Percentiles rank a stretch among this genome's conserved stretches.
Conservation (phyloP, 2,888 invertebrate genomes). For the Drosophila meridionalis region DNA sequence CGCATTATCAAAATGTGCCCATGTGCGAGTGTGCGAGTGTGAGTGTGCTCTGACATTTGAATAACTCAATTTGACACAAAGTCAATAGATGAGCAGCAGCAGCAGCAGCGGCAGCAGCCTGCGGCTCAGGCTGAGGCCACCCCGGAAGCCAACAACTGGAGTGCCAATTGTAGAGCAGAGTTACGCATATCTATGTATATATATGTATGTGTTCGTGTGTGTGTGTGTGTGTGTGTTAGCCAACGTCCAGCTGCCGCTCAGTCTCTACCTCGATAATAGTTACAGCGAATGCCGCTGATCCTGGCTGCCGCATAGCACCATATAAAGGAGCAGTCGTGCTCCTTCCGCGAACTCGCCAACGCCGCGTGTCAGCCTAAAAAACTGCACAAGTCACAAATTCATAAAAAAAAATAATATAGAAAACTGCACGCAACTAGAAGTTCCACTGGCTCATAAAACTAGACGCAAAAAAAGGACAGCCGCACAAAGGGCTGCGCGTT, state of each 20-base stretch:
- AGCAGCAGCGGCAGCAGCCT: conserved; percentile 19
- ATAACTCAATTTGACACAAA: conserved; percentile 80
- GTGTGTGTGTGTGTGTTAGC: conserved; percentile 24
- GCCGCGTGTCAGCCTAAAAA: conserved; percentile 76
- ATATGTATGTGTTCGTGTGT: conserved; percentile 5
- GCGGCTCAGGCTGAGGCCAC: conserved; percentile 60
- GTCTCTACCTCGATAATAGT: conserved; percentile 9
- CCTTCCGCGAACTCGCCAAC: conserved; percentile 56
- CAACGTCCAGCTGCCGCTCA: conserved; percentile 35
- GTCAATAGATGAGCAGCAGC: conserved; percentile 74
- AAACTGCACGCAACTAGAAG: conserved; percentile 78
- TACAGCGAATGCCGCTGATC: conserved; percentile 25
- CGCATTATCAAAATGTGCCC: conserved; percentile 76
- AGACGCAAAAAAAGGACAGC: conserved; percentile 28
- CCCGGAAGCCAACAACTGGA: conserved; percentile 74
- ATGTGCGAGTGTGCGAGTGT: conserved; percentile 50
- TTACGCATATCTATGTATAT: not conserved
- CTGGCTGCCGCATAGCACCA: conserved; percentile 19
- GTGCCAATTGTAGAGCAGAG: conserved; percentile 45
- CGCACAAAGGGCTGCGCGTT: conserved; percentile 48
- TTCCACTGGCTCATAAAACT: conserved; percentile 53
- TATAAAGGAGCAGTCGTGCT: conserved; percentile 47
- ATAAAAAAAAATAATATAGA: conserved; percentile 14
- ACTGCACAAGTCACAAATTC: conserved; percentile 30
- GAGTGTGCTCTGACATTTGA: conserved; percentile 60